Base-by-base conservation (phyloP, 2,113 vertebrate genomes). In the Urocolius indicus region DNA sequence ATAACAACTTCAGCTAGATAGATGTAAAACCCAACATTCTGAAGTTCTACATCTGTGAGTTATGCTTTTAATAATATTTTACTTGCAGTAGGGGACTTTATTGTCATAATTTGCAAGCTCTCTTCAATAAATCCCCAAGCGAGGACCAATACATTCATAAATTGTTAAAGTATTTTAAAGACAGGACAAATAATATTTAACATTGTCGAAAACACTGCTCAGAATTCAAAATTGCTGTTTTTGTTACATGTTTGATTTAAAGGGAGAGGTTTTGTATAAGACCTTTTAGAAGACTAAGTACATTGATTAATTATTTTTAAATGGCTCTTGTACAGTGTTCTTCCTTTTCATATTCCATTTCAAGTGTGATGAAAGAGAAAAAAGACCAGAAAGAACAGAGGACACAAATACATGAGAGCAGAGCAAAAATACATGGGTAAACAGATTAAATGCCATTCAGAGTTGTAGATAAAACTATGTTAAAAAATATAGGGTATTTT, bases 231-330 rank as follows among this genome's bases (percentile, higher is more conserved):
- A 76, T 82, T 46, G 20, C 29, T 68, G 7, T 45, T 92, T 79
- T 72, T 6, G 1, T 67, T 69, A 29, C 65, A 20, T 2, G 0
- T 84, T 71, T 80, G 57, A 63, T 86, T 88, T 84, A 63, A 67
- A 89, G 45, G 38, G 38, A 6, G 17, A 2, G 5, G 27, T 59
- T 94, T 74, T 74, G 6, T 27, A 27, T 16, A 72, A 63, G 2
- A 59, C 59, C 75, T 93, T 87, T 92, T 62, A 81, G 81, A 87
- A 74, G 86, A 30, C 48, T 48, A 71, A 84, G 68, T 58, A 82
- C 61, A 59, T 51, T 62, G 68, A 92, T 90, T 86, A 84, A 90
- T 94, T 91, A 49, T 90, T 76, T 68, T 77, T 66, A 74, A 93
- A 90, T 87, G 38, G 38, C 79, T 81, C 51, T 86, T 72, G 16